Base-by-base conservation (phyloP, 2,888 invertebrate genomes). In the Cryptus armator region DNA sequence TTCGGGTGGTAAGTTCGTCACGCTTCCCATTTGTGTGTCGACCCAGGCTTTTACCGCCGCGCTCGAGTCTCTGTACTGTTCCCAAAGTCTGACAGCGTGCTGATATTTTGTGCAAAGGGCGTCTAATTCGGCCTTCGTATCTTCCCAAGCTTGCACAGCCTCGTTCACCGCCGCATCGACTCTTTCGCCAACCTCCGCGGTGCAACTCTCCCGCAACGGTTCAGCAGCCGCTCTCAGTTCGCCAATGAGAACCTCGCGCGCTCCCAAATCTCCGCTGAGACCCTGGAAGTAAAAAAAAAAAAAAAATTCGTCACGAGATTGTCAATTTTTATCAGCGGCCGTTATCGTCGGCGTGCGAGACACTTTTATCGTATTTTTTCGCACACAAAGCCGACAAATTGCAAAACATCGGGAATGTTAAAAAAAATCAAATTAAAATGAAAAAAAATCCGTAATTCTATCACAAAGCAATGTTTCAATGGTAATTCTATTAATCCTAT, bases 41-140 rank as follows among this genome's bases (percentile, higher is more conserved):
- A 96, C 96, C 95, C 97, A 97, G 88, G 95, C 96, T 87, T 96
- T 96, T 84, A 98, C 96, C 43, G 96, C 95, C 64, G 96, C 97
- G 79, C 97, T 96, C 9, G 97, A 97, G 92, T 97, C 97, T 53
- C 96, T 95, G 94, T 98, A 98, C 84, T 96, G 96, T 91, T 96
- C 95, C 98, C 98, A 98, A 83, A 98, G 95, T 70, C 96, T 96
- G 79, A 97, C 97, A 3, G 97, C 98, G 92, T 96, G 96, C 92
- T 97, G 96, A 94, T 98, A 98, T 94, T 95, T 95, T 89, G 95
- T 96, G 93, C 97, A 97, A 88, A 98, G 95, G 89, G 96, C 96
- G 88, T 96, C 96, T 87, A 98, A 95, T 92, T 97, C 97, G 88
- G 95, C 95, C 92, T 96, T 96, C n/a, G 97, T 97, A 90, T 97